Base-by-base conservation (phyloP, 2,797 vertebrate species). In the Spea hammondii region DNA sequence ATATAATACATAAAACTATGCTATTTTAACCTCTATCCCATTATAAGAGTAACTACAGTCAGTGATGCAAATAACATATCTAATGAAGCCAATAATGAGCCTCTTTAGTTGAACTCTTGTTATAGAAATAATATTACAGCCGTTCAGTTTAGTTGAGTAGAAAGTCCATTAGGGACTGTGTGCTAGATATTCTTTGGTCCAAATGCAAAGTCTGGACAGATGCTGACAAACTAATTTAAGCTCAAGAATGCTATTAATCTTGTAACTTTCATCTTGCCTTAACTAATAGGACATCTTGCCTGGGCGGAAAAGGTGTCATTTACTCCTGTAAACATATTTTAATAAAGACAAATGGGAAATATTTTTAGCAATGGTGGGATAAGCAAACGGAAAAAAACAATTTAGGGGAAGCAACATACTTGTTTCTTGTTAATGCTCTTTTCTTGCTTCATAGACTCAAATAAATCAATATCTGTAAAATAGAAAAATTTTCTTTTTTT, bases 51-150 rank as follows among this genome's bases (percentile, higher is more conserved):
- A 91, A 92, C 91, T 92, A 92, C 89, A 92, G 89, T 89, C 91
- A 92, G 88, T 92, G 92, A 94, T 93, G 94, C 93, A 92, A 92
- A 90, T 92, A 91, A 93, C 91, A 91, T 92, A 93, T 92, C 92
- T 94, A 94, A 94, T 95, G 94, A 94, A 93, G 94, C 93, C 89
- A 90, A 93, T 95, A 95, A 95, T 94, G 93, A 94, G 93, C 87
- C 91, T 93, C 91, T 94, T 94, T 94, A 94, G 92, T 92, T 92
- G 92, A 92, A 90, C 90, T 90, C 91, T 91, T 91, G 89, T 92
- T 93, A 91, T 89, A 92, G 89, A 87, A 92, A 93, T 93, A 91
- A 91, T 89, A 92, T 91, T 91, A 88, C 86, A 89, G 90, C 86
- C 89, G 88, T 90, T 93, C 90, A 91, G 88, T 90, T 92, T 91